Conservation (phyloP, 2,113 vertebrate genomes). For the Halichoeres trimaculatus region DNA sequence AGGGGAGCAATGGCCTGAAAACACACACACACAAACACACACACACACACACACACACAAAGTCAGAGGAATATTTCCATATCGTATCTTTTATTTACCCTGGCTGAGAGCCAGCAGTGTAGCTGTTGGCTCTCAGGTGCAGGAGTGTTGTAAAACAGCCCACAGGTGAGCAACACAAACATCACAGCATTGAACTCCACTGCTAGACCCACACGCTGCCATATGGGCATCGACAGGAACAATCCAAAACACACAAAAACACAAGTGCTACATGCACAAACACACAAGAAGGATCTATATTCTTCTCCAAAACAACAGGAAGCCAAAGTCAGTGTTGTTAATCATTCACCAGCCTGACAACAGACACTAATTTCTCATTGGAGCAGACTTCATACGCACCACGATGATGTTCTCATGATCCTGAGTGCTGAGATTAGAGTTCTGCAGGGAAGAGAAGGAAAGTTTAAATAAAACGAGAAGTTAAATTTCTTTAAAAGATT, state of each 20-base stretch:
- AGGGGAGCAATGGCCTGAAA: conserved; percentile 95
- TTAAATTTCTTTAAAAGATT: not conserved
- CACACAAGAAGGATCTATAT: not conserved
- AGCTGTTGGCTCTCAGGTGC: conserved; percentile 17
- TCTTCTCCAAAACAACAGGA: conserved; percentile 2
- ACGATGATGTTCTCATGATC: conserved; percentile 99
- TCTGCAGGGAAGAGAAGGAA: conserved; percentile 78
- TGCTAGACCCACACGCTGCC: not conserved
- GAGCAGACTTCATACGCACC: conserved; percentile 83
- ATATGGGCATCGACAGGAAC: not conserved
- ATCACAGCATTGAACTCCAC: not conserved
- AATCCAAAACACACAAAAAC: not conserved
- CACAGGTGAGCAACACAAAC: conserved; percentile 38
- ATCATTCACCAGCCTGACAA: conserved; percentile 19
- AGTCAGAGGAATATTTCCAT: conserved; percentile 42
- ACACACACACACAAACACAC: conserved; percentile 33
- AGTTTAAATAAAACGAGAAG: not conserved
- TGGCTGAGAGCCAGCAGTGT: not conserved
- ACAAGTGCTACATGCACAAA: not conserved
- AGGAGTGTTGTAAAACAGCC: conserved; percentile 28
- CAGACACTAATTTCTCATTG: not conserved
- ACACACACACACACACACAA: conserved; percentile 25
- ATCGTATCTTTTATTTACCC: conserved; percentile 43
- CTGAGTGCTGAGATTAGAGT: conserved; percentile 94
- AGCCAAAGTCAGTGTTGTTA: not conserved